These are phyloP conservation scores for Plutomurus gul DNA, from an alignment of 1,140 invertebrate genomes.

Conservation along the genomic window DNA sequence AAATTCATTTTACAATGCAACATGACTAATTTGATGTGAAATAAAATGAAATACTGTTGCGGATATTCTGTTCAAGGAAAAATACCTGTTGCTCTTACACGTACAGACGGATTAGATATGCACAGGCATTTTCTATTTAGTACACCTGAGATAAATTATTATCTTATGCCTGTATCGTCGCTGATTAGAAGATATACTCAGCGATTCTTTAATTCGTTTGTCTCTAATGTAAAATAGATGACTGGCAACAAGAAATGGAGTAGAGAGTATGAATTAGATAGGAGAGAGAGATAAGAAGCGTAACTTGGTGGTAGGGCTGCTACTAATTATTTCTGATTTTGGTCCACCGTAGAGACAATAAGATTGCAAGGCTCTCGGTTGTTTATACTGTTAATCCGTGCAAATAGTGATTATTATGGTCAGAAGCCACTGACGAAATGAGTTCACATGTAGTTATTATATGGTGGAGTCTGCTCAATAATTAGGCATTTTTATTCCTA, in stretches of 20 bases:
- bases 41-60: conserved; percentile 22
- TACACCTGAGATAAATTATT: no score
- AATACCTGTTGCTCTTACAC: no score
- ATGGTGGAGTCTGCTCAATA: conserved; percentile 23
- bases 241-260: neutral
- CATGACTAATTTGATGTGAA: conserved; percentile 9
- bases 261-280: neutral
- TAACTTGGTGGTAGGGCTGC: conserved; percentile 4
- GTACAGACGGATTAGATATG: no score
- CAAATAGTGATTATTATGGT: conserved; percentile 32
- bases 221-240: no score
- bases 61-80: neutral
- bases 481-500: conserved; percentile 34
- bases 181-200: no score
- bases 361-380: conserved; percentile 26
- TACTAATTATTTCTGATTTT: conserved; percentile 28
- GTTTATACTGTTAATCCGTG: conserved; percentile 34
- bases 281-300: neutral
- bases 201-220: no score
- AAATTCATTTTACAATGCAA: neutral
- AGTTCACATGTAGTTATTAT: conserved; percentile 25
- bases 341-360: conserved; percentile 28
- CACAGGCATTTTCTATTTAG: no score
- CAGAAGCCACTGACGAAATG: conserved; percentile 23
- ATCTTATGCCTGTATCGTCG: no score